Conservation (phyloP, 2,113 vertebrate genomes). For the Rana temporaria region DNA sequence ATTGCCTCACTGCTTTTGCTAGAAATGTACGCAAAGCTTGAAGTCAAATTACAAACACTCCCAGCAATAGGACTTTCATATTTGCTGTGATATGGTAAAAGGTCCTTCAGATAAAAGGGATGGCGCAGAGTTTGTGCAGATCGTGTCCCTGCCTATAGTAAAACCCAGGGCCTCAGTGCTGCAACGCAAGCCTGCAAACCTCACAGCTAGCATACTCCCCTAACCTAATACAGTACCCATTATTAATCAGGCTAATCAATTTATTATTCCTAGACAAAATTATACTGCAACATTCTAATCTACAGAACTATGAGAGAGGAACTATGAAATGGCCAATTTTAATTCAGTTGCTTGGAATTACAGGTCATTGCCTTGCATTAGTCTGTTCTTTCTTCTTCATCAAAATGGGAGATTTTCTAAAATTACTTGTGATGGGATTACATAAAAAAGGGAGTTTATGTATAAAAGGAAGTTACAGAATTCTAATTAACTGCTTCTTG, state of each 20-base stretch:
- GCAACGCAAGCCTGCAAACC: no score
- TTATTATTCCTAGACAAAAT: conserved; percentile 42
- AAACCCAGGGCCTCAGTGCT: no score
- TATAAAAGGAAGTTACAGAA: conserved; percentile 40
- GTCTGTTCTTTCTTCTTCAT: conserved; percentile 43
- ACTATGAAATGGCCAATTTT: conserved; percentile 43
- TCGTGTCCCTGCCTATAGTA: no score
- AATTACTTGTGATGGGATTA: conserved; percentile 49
- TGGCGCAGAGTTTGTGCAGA: no score
- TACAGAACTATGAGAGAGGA: conserved; percentile 12
- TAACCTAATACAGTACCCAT: conserved; percentile 21
- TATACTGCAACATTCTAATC: conserved; percentile 35
- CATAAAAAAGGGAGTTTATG: conserved; percentile 45
- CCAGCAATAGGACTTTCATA: no score
- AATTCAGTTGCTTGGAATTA: conserved; percentile 37
- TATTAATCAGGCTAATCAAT: conserved; percentile 43
- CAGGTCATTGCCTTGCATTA: conserved; percentile 25
- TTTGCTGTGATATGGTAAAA: no score
- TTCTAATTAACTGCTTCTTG: conserved; percentile 48
- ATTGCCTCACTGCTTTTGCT: no score
- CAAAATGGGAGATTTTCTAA: conserved; percentile 35
- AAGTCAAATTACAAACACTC: no score
- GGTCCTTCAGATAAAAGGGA: no score
- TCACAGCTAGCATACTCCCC: no score
- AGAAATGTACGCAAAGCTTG: no score